Conservation (phyloP, 2,888 invertebrate species). For the Labia minor region DNA sequence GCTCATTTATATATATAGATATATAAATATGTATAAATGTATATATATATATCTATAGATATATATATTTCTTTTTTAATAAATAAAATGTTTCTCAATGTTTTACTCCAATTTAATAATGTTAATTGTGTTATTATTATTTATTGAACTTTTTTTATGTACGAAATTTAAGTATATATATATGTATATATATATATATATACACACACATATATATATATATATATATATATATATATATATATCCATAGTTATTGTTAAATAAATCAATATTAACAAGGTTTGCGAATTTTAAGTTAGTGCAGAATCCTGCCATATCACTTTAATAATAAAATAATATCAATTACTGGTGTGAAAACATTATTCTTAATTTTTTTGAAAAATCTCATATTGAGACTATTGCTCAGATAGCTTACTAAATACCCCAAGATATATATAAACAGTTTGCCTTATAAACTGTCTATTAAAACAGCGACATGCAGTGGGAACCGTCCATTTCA, state of each 20-base stretch:
- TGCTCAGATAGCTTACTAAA: conserved; percentile 19
- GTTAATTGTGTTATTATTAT: conserved; percentile 16
- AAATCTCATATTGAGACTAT: conserved; percentile 23
- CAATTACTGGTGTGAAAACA: conserved; percentile 21
- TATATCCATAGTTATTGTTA: conserved; percentile 13
- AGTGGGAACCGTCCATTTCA: conserved; percentile 27
- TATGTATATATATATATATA: conserved; percentile 9
- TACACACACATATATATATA: conserved; percentile 16
- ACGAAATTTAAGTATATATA: conserved; percentile 17
- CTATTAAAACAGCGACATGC: conserved; percentile 20
- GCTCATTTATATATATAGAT: background rate
- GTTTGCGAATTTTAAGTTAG: conserved; percentile 18
- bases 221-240: conserved; percentile 13
- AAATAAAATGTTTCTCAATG: background rate
- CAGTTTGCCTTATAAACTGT: conserved; percentile 27
- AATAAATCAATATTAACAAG: conserved; percentile 3
- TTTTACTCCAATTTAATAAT: background rate
- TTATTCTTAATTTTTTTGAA: conserved; percentile 19
- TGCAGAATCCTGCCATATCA: conserved; percentile 23
- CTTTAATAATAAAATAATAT: conserved; percentile 18
- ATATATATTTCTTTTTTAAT: background rate
- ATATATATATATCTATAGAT: background rate
- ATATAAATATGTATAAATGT: background rate
- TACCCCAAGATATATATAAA: conserved; percentile 22
- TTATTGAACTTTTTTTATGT: conserved; percentile 16